Conservation (phyloP, 2,113 vertebrate genomes). For the Cyanoderma ruficeps region DNA sequence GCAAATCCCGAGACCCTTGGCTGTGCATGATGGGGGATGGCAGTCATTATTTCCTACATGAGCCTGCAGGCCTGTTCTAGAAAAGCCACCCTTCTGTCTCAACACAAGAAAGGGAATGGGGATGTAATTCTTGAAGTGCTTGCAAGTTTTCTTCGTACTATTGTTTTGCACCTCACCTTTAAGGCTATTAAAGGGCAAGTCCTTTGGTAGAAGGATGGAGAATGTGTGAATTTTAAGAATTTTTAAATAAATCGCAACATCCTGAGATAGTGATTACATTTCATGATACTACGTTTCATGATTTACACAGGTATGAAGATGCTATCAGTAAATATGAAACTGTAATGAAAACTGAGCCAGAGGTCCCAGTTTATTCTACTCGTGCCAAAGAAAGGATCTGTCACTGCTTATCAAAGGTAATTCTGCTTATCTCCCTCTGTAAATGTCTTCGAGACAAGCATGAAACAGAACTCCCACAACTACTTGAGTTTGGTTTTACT, state of each 20-base stretch:
- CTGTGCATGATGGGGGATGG: not conserved
- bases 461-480: not conserved
- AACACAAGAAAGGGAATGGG: not conserved
- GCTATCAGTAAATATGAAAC: slow-evolving; percentile 88
- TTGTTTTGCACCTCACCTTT: not conserved
- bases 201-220: not conserved
- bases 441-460: not conserved
- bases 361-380: slow-evolving; percentile 78
- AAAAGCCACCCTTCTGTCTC: not conserved
- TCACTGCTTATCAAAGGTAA: slow-evolving; percentile 90
- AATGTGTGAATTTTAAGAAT: not conserved
- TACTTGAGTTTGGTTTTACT: not conserved
- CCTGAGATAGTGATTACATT: not conserved
- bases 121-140: not conserved
- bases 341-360: slow-evolving; percentile 90
- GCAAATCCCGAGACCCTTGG: not conserved
- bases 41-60: rapidly evolving
- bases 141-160: not conserved
- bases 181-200: not conserved
- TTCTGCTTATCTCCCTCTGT: not conserved
- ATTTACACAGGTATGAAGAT: slow-evolving; percentile 83
- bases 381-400: slow-evolving; percentile 93
- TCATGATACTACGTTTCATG: not conserved
- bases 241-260: not conserved
- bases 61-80: not conserved